phyloP scores from a whole-genome alignment of 2,888 invertebrate species.

The Orthonevra nobilis region DNA sequence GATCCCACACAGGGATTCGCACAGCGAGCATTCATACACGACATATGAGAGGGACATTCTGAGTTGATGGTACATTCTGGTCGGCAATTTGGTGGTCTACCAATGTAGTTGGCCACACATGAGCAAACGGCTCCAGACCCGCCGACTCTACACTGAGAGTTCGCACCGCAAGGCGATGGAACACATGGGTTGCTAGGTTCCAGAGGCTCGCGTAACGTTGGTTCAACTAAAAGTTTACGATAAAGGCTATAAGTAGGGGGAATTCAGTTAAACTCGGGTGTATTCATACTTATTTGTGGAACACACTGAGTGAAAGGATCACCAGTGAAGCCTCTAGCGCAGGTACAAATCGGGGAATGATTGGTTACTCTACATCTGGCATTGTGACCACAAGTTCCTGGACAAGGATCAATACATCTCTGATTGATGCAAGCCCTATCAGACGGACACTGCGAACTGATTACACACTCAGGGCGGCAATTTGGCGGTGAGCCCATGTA shows the following conservation, averaged over 20 bases:
- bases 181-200: slow-evolving; percentile 82
- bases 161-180: slow-evolving; percentile 85
- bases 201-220: slow-evolving; percentile 73
- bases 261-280: slow-evolving; percentile 28
- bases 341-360: slow-evolving; percentile 89
- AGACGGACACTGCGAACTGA: slow-evolving; percentile 87
- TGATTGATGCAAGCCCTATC: slow-evolving; percentile 88
- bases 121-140: slow-evolving; percentile 82
- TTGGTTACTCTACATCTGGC: slow-evolving; percentile 88
- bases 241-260: not conserved
- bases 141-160: slow-evolving; percentile 82
- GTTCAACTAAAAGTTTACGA: slow-evolving; percentile 61
- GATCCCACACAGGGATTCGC: slow-evolving; percentile 85
- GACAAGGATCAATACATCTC: slow-evolving; percentile 88
- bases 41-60: slow-evolving; percentile 81
- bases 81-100: slow-evolving; percentile 84
- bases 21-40: slow-evolving; percentile 82
- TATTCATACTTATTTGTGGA: slow-evolving; percentile 79
- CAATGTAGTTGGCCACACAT: slow-evolving; percentile 83
- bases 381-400: slow-evolving; percentile 87
- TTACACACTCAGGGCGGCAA: slow-evolving; percentile 89
- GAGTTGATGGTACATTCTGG: slow-evolving; percentile 84
- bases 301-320: slow-evolving; percentile 89
- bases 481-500: slow-evolving; percentile 87
- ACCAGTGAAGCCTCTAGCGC: slow-evolving; percentile 85